phyloP scores from a whole-genome alignment of 2,113 vertebrate genomes.

The Butorides virescens region DNA sequence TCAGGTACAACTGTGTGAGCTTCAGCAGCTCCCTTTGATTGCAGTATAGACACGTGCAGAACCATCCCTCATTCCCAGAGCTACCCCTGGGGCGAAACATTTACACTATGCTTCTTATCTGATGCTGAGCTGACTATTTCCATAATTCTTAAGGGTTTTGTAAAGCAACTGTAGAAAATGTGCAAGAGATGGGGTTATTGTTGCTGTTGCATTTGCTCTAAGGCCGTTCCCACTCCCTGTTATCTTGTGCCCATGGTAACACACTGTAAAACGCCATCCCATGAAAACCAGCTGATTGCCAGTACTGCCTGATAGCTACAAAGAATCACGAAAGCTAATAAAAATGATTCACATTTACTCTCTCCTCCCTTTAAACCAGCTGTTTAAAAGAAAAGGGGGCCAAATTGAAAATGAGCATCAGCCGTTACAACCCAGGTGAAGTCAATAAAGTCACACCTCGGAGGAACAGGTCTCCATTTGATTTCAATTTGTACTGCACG shows the following conservation, averaged over 20 bases:
- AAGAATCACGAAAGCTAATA: not conserved
- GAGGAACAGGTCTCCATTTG: not conserved
- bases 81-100: not conserved
- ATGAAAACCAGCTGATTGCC: not conserved
- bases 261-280: not conserved
- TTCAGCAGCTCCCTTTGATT: not conserved
- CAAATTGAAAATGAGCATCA: not conserved
- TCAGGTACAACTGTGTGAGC: fast-evolving
- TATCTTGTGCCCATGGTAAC: not conserved
- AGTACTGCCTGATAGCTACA: not conserved
- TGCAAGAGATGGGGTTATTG: not conserved
- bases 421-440: not conserved
- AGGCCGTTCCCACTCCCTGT: not conserved
- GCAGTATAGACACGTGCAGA: no score
- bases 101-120: not conserved
- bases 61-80: fast-evolving
- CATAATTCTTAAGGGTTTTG: not conserved
- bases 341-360: not conserved
- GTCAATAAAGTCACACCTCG: not conserved
- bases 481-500: not conserved
- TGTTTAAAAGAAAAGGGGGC: not conserved
- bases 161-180: not conserved
- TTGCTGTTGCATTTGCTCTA: not conserved
- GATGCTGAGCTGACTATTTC: not conserved
- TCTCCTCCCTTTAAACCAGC: not conserved